phyloP scores from a whole-genome alignment of 92 coral and sea anemone genomes.

The Siderastrea radians region DNA sequence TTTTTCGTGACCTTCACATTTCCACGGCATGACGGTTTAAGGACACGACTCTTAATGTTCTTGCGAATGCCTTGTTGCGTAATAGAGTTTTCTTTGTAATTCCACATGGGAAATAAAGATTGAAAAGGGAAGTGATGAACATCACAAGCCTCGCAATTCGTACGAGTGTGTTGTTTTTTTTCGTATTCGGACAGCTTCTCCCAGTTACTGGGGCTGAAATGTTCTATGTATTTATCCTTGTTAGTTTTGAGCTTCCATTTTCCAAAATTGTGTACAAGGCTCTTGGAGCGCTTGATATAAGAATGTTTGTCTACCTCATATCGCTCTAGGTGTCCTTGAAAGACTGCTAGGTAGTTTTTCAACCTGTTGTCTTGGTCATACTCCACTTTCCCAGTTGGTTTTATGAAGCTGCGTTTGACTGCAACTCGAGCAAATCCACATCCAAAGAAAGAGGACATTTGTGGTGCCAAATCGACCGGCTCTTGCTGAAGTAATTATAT shows the following conservation, averaged over 20 bases:
- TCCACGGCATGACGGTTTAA: conserved; percentile 22
- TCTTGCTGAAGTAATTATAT: no score
- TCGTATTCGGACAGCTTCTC: conserved; percentile 4
- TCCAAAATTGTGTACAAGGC: neutral
- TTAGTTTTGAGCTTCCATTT: conserved; percentile 1
- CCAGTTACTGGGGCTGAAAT: neutral
- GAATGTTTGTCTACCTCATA: no score
- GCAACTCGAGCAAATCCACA: no score
- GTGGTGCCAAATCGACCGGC: no score
- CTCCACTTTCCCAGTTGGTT: conserved; percentile 8
- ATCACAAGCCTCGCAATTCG: no score
- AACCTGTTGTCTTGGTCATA: neutral
- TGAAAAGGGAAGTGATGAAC: no score
- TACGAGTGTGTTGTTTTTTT: no score
- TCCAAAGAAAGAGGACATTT: no score
- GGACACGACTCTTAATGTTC: neutral
- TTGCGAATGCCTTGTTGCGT: neutral
- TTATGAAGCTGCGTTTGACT: no score
- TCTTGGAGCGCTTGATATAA: conserved; percentile 3
- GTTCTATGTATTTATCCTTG: conserved; percentile 14
- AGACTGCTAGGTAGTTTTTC: neutral
- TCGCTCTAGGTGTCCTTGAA: conserved; percentile 1
- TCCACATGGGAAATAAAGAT: conserved; percentile 8
- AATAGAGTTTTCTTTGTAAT: neutral
- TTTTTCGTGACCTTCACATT: no score